Evolutionary conservation across 2,888 invertebrate species (phyloP).

Genomic region (Gryllus longicercus): DNA sequence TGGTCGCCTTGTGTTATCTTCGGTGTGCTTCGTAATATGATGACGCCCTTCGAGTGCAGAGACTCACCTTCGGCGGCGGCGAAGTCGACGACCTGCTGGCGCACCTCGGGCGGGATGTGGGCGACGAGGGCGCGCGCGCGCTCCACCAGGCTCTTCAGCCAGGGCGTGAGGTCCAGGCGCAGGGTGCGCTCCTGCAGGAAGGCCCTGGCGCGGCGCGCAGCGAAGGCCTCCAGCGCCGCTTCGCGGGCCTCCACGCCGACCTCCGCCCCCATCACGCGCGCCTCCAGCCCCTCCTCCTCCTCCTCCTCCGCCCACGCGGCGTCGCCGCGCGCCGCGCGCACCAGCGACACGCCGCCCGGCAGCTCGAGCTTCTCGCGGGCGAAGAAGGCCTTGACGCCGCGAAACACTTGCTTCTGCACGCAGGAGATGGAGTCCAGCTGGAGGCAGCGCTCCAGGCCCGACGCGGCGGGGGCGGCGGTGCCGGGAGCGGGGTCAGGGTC

Average conservation of each 20-base stretch:
- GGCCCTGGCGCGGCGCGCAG: conserved; percentile 53
- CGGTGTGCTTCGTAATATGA: too few species aligned
- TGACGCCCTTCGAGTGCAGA: neutral
- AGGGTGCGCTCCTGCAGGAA: conserved; percentile 58
- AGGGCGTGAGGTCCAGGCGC: conserved; percentile 51
- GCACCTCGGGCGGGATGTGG: conserved; percentile 56
- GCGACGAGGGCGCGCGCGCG: conserved; percentile 51
- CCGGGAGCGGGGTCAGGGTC: neutral
- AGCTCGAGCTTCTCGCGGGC: conserved; percentile 56
- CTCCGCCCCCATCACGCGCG: conserved; percentile 50
- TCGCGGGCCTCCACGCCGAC: conserved; percentile 54
- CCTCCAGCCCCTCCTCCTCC: conserved; percentile 50
- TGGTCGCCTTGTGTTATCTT: too few species aligned
- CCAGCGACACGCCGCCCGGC: conserved; percentile 55
- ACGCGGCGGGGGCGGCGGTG: conserved; percentile 49
- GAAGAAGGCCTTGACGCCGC: conserved; percentile 57
- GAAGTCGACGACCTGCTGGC: conserved; percentile 54
- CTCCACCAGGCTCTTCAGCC: conserved; percentile 46
- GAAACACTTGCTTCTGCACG: conserved; percentile 58
- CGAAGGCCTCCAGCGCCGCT: conserved; percentile 56
- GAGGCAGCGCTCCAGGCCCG: conserved; percentile 53
- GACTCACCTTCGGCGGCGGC: conserved; percentile 55
- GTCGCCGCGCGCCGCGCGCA: conserved; percentile 44
- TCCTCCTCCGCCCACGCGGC: conserved; percentile 46
- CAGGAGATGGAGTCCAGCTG: conserved; percentile 62